phyloP scores from a whole-genome alignment of 1,140 invertebrate species.

The Atta colombica region DNA sequence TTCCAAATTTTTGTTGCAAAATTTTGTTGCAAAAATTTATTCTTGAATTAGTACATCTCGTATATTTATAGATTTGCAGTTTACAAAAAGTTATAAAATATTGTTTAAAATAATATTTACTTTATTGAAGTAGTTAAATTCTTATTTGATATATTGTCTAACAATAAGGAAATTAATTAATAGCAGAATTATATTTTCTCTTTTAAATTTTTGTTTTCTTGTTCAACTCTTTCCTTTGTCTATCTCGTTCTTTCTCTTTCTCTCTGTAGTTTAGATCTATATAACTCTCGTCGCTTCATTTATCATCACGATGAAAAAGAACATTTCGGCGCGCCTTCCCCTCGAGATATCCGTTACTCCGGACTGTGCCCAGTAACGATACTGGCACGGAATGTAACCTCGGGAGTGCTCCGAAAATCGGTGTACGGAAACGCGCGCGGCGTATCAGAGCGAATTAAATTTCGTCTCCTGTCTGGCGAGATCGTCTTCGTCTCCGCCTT shows the following conservation, averaged over 20 bases:
- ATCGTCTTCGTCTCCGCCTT: conserved; percentile 48
- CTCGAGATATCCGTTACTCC: conserved; percentile 25
- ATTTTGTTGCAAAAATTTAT: no score
- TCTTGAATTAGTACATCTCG: not conserved
- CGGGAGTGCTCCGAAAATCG: conserved; percentile 42
- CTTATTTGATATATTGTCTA: not conserved
- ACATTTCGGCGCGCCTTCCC: conserved; percentile 5
- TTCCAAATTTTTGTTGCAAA: no score
- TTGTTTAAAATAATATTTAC: conserved; percentile 1
- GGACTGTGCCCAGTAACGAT: conserved; percentile 18
- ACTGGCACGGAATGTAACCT: conserved; percentile 6
- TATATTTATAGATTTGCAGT: not conserved
- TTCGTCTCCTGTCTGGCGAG: conserved; percentile 63
- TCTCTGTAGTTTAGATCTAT: conserved; percentile 2
- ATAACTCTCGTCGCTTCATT: conserved; percentile 19
- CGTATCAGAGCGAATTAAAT: conserved; percentile 80
- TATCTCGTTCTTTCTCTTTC: not conserved
- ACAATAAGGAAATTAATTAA: not conserved
- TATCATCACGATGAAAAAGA: conserved; percentile 49
- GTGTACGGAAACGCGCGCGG: conserved; percentile 26
- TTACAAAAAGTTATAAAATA: not conserved
- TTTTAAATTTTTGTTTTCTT: not conserved
- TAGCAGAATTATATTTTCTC: not conserved
- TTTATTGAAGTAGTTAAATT: not conserved
- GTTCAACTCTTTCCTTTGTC: not conserved